These are phyloP conservation scores for Drosophila pruinosa DNA, from an alignment of 1,140 invertebrate species.

Conservation along the genomic window DNA sequence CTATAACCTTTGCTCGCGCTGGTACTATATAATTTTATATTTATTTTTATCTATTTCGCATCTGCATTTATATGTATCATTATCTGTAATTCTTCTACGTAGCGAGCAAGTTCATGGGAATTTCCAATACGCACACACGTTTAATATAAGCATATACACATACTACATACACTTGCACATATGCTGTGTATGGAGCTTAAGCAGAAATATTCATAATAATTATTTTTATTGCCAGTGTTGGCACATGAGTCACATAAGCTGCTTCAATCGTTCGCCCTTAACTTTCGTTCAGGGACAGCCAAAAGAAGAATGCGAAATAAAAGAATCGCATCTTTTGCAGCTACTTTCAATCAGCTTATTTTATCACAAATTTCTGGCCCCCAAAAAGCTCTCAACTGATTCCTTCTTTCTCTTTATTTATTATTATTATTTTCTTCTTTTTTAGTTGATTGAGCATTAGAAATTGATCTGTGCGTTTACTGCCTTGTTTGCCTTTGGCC, in stretches of 20 bases:
- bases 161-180: too few relatives aligned
- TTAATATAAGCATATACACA: not conserved
- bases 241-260: constrained; percentile 12
- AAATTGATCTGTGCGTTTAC: constrained; percentile 76
- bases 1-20: not conserved
- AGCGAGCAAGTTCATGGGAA: not conserved
- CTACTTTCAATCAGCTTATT: constrained; percentile 54
- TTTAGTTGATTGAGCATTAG: constrained; percentile 76
- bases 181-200: constrained; percentile 1
- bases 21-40: not conserved
- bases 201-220: constrained; percentile 33
- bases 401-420: constrained; percentile 28
- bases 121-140: not conserved
- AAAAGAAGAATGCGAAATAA: not conserved
- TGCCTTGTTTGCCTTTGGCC: constrained; percentile 57
- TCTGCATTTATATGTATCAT: not conserved
- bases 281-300: not conserved
- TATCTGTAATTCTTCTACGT: not conserved
- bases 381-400: constrained; percentile 46
- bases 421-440: constrained; percentile 21
- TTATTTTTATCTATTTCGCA: not conserved
- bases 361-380: constrained; percentile 61
- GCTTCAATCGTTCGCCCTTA: constrained; percentile 3
- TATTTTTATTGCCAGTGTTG: constrained; percentile 32
- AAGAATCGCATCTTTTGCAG: constrained; percentile 25